A percentile compares a stretch with the other conserved stretches of the same genome.
Evolutionary conservation across 2,888 invertebrate genomes (phyloP).

Genomic region (Oscheius sp.): DNA sequence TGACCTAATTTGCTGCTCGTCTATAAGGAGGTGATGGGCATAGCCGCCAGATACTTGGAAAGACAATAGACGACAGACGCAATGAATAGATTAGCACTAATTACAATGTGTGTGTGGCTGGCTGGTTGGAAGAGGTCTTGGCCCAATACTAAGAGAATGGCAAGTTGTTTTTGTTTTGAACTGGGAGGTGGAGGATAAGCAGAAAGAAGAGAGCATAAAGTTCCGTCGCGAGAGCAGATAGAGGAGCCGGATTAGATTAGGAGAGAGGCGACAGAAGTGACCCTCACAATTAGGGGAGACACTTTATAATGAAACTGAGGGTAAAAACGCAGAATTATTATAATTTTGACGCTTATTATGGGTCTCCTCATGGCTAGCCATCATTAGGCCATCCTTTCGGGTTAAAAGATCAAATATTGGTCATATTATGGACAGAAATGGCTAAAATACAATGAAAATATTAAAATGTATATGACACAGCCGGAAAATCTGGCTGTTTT

Average conservation of each 20-base stretch:
- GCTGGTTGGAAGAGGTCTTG: constrained; percentile 21
- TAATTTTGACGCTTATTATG: background rate
- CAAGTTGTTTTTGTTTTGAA: constrained; percentile 16
- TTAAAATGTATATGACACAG: no score
- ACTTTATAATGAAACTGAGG: no score
- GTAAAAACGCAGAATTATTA: no score
- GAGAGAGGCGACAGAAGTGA: constrained; percentile 24
- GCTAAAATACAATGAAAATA: no score
- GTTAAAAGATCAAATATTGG: background rate
- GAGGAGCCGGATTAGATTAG: constrained; percentile 29
- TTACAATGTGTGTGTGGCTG: constrained; percentile 45
- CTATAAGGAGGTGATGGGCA: background rate
- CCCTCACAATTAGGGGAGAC: constrained; percentile 26
- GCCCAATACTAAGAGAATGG: background rate
- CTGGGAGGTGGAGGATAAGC: constrained; percentile 5
- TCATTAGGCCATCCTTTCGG: background rate
- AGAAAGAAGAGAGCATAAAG: background rate
- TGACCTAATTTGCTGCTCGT: no score
- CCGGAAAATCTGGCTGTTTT: no score
- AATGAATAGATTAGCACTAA: constrained; percentile 34
- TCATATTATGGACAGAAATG: background rate
- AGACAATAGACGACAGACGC: constrained; percentile 10
- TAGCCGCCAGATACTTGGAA: constrained; percentile 13
- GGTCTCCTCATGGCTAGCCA: background rate
- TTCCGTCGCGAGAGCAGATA: background rate